Base-by-base conservation (phyloP, 2,888 invertebrate genomes). In the Ichneumoninae sp. region DNA sequence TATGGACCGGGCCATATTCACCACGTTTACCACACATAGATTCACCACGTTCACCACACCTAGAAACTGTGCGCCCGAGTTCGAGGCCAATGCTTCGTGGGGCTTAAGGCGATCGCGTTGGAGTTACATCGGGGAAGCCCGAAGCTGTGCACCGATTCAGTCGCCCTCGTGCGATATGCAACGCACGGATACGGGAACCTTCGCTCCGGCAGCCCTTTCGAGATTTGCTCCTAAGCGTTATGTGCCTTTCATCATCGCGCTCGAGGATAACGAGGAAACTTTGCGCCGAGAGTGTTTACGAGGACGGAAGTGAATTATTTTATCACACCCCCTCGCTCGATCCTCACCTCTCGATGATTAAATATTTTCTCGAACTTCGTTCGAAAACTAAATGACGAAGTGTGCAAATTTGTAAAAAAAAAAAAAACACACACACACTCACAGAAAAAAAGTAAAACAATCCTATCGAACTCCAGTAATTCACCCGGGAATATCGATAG, bases 191-290 rank as follows among this genome's bases (percentile, higher is more conserved):
- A n/a, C n/a, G n/a, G 40, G 36, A 44, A 26, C 8, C n/a, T n/a
- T 47, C 47, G 44, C 8, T 22, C 47, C 19, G 44, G 16, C 16
- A 57, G 40, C 60, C 72, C 44, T 60, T 74, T 40, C 19, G 54
- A 62, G 13, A 60, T 62, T 74, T 60, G 44, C 72, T n/a, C 26
- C 26, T 16, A 57, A 72, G 52, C 30, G 16, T 36, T 10, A n/a
- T 30, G 54, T 13, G 47, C 19, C 74, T 65, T 65, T 10, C 54
- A 54, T 54, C 65, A 75, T 68, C 60, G 60, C 65, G 57, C 69
- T 78, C 80, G 7, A 40, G 50, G 69, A 84, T 81, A 77, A 84
- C 60, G 74, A 81, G 69, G 66, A 81, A 81, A 80, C 65, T 81
- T 81, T 33, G 36, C 50, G 22, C 52, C 10, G 40, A 72, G 72